Conservation (phyloP, 2,113 vertebrate genomes). For the Rostratula benghalensis region DNA sequence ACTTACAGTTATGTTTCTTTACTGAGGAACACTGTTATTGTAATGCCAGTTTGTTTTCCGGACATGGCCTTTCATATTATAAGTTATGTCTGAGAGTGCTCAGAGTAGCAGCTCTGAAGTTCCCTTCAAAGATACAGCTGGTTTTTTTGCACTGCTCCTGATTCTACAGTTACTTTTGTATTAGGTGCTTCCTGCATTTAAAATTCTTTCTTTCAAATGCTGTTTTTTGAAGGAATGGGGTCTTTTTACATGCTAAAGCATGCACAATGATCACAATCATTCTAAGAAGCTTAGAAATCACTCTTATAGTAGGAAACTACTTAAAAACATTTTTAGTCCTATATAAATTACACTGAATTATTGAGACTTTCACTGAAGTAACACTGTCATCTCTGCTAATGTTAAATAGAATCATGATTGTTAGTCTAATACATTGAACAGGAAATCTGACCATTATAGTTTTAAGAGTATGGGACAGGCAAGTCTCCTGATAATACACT, state of each 20-base stretch:
- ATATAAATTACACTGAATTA: background rate
- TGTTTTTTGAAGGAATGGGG: background rate
- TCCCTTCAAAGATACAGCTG: background rate
- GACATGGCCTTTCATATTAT: background rate
- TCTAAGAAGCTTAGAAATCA: background rate
- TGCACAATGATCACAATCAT: background rate
- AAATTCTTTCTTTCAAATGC: background rate
- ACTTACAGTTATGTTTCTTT: background rate
- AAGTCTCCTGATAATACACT: background rate
- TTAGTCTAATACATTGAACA: background rate
- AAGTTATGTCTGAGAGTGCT: background rate
- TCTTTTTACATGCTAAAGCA: background rate
- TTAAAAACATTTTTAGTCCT: background rate
- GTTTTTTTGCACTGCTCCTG: background rate
- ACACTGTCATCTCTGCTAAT: background rate
- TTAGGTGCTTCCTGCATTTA: background rate
- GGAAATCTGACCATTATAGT: background rate
- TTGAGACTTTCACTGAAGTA: background rate
- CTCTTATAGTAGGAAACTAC: background rate
- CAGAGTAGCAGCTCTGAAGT: background rate
- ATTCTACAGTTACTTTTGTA: background rate
- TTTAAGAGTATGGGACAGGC: background rate
- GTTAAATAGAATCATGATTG: background rate
- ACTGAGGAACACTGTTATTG: background rate
- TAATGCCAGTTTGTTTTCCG: background rate